Conservation (phyloP, 2,113 vertebrate genomes). For the Sinocyclocheilus grahami region DNA sequence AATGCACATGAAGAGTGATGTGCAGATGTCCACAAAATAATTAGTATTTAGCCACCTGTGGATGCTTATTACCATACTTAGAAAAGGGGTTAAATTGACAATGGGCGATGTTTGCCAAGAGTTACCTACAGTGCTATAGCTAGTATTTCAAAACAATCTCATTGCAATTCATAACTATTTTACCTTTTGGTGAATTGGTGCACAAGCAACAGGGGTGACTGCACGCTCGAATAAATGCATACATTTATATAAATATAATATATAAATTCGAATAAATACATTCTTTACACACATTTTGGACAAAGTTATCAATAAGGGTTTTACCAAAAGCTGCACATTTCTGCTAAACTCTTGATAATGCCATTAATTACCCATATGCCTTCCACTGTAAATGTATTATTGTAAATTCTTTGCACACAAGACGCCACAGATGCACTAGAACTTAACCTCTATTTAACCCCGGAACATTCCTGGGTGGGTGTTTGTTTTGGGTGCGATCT, state of each 20-base stretch:
- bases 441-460: conserved; percentile 6
- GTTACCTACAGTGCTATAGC: not conserved
- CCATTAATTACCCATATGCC: not conserved
- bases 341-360: not conserved
- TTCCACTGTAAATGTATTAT: not conserved
- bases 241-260: no score
- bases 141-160: not conserved
- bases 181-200: not conserved
- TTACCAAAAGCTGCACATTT: not conserved
- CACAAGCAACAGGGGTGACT: no score
- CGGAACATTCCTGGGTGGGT: not conserved
- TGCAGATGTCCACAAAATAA: not conserved
- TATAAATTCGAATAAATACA: no score
- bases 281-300: not conserved
- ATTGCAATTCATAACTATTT: not conserved
- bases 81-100: not conserved
- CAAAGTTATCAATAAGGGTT: not conserved
- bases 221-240: no score
- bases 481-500: not conserved
- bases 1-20: not conserved
- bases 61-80: not conserved
- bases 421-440: not conserved
- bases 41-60: conserved; percentile 2
- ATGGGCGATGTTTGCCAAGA: not conserved
- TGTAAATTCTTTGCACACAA: not conserved